Evolutionary conservation across 2,797 vertebrate genomes (phyloP).

Genomic region (Steatocranus sp.): DNA sequence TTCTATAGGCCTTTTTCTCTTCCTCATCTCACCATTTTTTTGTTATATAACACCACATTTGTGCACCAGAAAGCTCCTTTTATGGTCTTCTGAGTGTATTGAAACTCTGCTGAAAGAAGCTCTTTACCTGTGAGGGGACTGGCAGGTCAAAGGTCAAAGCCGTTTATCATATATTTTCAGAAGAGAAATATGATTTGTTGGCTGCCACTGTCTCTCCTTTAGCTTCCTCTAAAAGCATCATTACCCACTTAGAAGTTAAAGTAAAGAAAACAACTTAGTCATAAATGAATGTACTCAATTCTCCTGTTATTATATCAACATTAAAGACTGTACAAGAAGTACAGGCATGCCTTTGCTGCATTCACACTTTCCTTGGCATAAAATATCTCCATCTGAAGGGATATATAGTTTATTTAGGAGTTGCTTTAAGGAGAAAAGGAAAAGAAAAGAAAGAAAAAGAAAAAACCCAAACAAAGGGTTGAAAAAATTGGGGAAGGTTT

Average conservation of each 20-base stretch:
- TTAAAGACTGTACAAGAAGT: neutral
- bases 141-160: slow-evolving; percentile 14
- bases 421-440: neutral
- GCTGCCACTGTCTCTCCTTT: neutral
- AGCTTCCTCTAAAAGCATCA: neutral
- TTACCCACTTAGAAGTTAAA: neutral
- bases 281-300: neutral
- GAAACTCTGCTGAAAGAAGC: slow-evolving; percentile 18
- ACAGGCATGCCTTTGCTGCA: neutral
- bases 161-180: neutral
- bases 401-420: neutral
- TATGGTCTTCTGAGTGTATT: neutral
- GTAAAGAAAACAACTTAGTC: neutral
- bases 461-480: neutral
- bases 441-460: neutral
- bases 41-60: slow-evolving; percentile 17
- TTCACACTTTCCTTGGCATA: neutral
- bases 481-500: neutral
- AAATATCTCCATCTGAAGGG: neutral
- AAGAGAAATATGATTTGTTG: neutral
- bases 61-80: slow-evolving; percentile 6
- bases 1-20: neutral
- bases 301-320: neutral
- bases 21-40: neutral
- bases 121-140: slow-evolving; percentile 11